Evolutionary conservation across 2,797 vertebrate genomes (phyloP), one percentile per base, ranked within the genome.

Genomic region (Thaleichthys pacificus): DNA sequence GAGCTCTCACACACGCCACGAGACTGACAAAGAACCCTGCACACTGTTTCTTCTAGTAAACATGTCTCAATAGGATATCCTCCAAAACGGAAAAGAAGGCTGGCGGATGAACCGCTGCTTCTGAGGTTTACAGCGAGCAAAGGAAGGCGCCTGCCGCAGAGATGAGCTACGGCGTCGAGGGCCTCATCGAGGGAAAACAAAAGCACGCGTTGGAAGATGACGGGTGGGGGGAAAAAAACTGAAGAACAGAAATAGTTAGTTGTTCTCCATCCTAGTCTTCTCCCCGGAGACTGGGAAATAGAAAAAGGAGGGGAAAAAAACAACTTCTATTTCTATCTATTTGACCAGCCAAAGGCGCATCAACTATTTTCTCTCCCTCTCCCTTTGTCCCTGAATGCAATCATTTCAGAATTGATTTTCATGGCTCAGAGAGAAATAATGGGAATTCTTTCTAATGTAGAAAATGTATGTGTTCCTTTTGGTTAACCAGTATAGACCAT

Each of bases 391-490:
- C 92, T 90, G 93, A 96, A 93, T 93, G 90, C 95, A 98, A 97
- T 97, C 96, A 96, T 95, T 97, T 96, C 94, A 95, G 94, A 97
- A 97, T 98, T 94, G 94, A 98, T 97, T 97, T 97, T 96, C 96
- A 97, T 96, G 96, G 96, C 95, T 96, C 94, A 98, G 91, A 93
- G 94, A 95, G 95, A 97, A 97, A 97, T 97, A 98, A 98, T 97
- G 95, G 94, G 95, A 96, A 97, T 96, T 96, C 93, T 93, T 91
- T 96, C 94, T 97, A 97, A 97, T 96, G 94, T 95, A 95, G 95
- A 96, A 94, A 97, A 96, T 96, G 93, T 95, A 95, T 97, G 96
- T 96, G 95, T 97, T 97, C 95, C 95, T 96, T 97, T 97, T 97
- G 96, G 96, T 97, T 98, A 97, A 97, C 94, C 95, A 96, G 96